Evolutionary conservation across 2,113 vertebrate species (phyloP), one percentile per base, ranked within the genome.

Genomic region (Callospermophilus lateralis): DNA sequence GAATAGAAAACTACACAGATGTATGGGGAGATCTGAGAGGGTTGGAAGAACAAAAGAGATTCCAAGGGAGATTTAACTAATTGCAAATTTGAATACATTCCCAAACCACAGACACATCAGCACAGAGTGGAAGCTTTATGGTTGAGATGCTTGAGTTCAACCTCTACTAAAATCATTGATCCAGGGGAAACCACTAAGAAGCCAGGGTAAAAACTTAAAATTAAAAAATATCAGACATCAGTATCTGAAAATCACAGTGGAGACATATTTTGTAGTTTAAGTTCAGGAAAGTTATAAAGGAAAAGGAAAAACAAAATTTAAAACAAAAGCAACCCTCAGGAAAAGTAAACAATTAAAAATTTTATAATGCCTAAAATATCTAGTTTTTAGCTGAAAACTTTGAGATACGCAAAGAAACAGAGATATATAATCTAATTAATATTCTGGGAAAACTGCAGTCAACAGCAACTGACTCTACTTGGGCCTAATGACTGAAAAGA

Each of bases 341-440:
- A 92, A 78, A 92, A 81, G 55, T 20, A 89, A 88, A 84, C 37
- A 91, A 78, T 84, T 78, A 45, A 51, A 88, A 7, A 39, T 67
- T 37, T 73, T 84, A 79, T 55, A 32, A 84, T 79, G 63, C 45
- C 19, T 89, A 89, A 84, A 65, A 58, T 26, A 20, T 63, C 26
- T 8, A 28, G 13, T 67, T 96, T 89, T 79, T 24, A 95, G 45
- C 8, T 3, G 30, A 2, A 78, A 95, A 85, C 28, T 67, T 26
- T 65, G 53, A 93, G 63, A 70, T 37, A 32, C 42, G 84, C 5
- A 65, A 84, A 20, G 63, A 42, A 96, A 78, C 4, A 73, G n/a
- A 68, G 34, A 89, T 55, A 1, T 92, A 17, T 68, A 34, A 67
- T 78, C 53, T 55, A 55, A 55, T n/a, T 80, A 67, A 84, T 67